Evolutionary conservation across 2,888 invertebrate species (phyloP).

Genomic region (Sussaba pulchella): DNA sequence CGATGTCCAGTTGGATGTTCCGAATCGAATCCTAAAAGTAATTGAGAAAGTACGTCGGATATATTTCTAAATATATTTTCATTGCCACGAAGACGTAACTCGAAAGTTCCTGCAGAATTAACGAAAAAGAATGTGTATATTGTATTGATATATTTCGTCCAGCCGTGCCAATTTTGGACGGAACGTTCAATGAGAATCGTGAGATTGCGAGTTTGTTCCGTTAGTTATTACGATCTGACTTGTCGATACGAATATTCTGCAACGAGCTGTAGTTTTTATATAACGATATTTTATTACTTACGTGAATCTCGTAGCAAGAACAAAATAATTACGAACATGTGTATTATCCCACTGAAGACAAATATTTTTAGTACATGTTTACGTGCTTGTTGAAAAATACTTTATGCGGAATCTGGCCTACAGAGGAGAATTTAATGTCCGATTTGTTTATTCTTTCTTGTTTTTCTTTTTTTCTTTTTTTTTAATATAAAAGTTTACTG

Average conservation of each 20-base stretch:
- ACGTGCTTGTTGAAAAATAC: conserved; percentile 13
- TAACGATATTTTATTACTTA: conserved; percentile 43
- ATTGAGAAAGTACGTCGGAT: no score
- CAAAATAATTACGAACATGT: neutral
- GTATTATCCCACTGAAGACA: conserved; percentile 28
- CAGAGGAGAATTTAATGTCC: neutral
- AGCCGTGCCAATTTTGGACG: conserved; percentile 31
- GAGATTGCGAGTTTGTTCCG: conserved; percentile 36
- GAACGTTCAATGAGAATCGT: conserved; percentile 23
- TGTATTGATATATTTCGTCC: conserved; percentile 18
- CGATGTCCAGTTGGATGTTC: no score
- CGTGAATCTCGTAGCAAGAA: neutral
- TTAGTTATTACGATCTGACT: conserved; percentile 27
- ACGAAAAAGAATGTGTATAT: neutral
- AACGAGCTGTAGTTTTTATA: conserved; percentile 52
- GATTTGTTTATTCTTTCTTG: no score
- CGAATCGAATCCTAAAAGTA: no score
- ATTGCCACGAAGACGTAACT: neutral
- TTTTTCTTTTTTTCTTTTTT: neutral
- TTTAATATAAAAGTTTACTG: neutral
- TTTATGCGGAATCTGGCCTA: conserved; percentile 9
- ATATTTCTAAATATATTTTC: no score
- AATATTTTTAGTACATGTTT: conserved; percentile 28
- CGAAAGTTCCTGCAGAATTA: conserved; percentile 59
- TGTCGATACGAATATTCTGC: conserved; percentile 19